Evolutionary conservation across 2,888 invertebrate genomes (phyloP).

Genomic region (Cecidostiba fungosa): DNA sequence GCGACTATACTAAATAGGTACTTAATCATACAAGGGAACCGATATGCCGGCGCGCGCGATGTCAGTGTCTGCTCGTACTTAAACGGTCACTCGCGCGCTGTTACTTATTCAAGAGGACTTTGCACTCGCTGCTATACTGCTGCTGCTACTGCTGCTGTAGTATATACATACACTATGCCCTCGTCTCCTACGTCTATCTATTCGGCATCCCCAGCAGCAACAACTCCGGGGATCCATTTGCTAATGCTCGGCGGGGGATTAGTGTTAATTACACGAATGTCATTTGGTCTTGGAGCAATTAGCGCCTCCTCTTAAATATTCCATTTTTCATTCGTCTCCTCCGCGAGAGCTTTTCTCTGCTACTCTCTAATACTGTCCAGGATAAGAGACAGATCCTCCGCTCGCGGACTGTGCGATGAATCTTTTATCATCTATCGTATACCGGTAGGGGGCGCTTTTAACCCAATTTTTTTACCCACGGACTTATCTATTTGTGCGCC

Average conservation of each 20-base stretch:
- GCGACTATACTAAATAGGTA: conserved; percentile 59
- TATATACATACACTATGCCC: background rate
- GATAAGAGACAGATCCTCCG: background rate
- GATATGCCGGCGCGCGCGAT: conserved; percentile 51
- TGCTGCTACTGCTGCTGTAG: conserved; percentile 1
- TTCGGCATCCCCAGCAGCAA: background rate
- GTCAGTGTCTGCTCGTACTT: conserved; percentile 62
- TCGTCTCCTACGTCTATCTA: background rate
- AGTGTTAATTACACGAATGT: conserved; percentile 62
- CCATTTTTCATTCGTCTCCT: conserved; percentile 49
- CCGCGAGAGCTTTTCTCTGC: background rate
- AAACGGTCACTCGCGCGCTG: conserved; percentile 62
- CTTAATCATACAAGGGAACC: conserved; percentile 62
- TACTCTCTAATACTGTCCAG: background rate
- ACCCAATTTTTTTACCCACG: background rate
- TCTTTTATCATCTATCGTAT: conserved; percentile 19
- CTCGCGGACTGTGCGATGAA: background rate
- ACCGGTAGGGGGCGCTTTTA: background rate
- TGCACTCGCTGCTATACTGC: conserved; percentile 55
- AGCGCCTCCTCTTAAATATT: conserved; percentile 61
- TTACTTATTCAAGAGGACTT: conserved; percentile 66
- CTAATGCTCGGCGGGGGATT: conserved; percentile 63
- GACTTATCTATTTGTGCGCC: background rate
- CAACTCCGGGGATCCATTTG: conserved; percentile 62
- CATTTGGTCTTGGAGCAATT: conserved; percentile 59